Conservation (phyloP, 2,797 vertebrate species). For the Ctenochaetus hawaiiensis region DNA sequence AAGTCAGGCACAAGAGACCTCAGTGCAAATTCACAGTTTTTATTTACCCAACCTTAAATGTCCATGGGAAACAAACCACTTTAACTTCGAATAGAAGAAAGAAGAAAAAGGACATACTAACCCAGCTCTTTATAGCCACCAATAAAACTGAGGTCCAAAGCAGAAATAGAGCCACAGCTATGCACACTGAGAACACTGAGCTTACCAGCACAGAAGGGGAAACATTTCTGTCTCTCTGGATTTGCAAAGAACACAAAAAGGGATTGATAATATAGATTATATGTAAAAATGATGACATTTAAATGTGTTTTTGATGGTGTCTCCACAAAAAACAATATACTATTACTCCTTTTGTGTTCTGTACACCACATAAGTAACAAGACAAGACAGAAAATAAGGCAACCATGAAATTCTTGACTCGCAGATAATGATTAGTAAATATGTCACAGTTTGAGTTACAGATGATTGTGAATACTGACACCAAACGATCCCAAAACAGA, state of each 20-base stretch:
- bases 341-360: too few species aligned
- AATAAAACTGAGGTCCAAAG: constrained; percentile 18
- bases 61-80: constrained; percentile 47
- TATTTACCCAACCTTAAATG: constrained; percentile 56
- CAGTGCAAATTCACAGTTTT: constrained; percentile 31
- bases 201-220: neutral
- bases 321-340: neutral
- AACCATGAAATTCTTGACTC: neutral
- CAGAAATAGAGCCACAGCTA: constrained; percentile 21
- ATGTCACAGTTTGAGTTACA: constrained; percentile 9
- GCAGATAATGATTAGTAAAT: neutral
- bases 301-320: constrained; percentile 5
- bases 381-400: neutral
- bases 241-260: neutral
- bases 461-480: neutral
- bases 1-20: constrained; percentile 42
- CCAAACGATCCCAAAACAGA: neutral
- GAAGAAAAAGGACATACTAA: constrained; percentile 15
- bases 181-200: constrained; percentile 2
- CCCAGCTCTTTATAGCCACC: constrained; percentile 6
- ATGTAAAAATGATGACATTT: neutral
- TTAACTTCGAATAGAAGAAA: constrained; percentile 15
- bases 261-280: neutral
- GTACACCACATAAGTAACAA: neutral
- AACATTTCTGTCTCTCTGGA: neutral